Evolutionary conservation across 2,888 invertebrate species (phyloP).

Genomic region (Germaria angustata): DNA sequence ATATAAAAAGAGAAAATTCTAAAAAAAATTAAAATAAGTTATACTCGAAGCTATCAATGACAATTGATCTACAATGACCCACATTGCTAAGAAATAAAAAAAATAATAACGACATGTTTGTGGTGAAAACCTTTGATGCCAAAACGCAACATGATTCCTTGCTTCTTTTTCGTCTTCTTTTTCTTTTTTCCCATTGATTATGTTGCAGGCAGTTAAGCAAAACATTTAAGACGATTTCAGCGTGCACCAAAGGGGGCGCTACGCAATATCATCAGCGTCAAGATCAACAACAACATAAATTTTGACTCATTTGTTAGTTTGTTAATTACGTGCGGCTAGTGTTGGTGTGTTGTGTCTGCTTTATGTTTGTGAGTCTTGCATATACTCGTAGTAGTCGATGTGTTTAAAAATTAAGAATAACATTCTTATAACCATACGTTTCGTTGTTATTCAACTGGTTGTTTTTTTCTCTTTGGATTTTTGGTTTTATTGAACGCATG

Average conservation of each 20-base stretch:
- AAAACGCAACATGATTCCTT: constrained; percentile 46
- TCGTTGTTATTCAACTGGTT: neutral
- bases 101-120: constrained; percentile 61
- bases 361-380: neutral
- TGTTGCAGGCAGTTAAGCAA: neutral
- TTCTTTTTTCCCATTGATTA: neutral
- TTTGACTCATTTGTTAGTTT: constrained; percentile 74
- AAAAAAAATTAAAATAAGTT: constrained; percentile 37
- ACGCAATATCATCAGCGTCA: constrained; percentile 71
- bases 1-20: neutral
- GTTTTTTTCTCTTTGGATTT: neutral
- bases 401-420: constrained; percentile 6
- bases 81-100: constrained; percentile 57
- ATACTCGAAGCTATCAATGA: constrained; percentile 62
- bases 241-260: constrained; percentile 64
- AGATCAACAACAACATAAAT: constrained; percentile 77
- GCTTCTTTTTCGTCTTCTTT: too few species aligned
- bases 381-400: neutral
- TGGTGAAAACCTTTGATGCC: constrained; percentile 54
- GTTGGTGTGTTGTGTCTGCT: constrained; percentile 20
- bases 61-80: constrained; percentile 67
- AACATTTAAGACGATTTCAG: constrained; percentile 3
- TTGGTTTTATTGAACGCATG: constrained; percentile 65
- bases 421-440: constrained; percentile 14
- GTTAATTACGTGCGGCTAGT: constrained; percentile 66